Base-by-base conservation (phyloP, 2,888 invertebrate species). In the Zaprionus bogoriensis region DNA sequence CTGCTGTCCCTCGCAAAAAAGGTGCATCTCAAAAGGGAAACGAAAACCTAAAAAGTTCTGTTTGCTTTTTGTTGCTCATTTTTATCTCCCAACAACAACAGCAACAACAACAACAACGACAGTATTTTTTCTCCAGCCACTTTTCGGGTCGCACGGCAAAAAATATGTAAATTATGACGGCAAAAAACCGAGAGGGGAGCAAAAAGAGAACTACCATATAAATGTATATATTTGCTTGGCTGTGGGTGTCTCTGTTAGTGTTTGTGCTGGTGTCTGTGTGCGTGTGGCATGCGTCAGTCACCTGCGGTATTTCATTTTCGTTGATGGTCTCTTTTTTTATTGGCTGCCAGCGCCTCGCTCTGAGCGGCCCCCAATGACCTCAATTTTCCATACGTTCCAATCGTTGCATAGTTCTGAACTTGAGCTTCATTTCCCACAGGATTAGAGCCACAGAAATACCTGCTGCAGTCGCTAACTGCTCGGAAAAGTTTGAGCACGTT, bases 201-300 rank as follows among this genome's bases (percentile, higher is more conserved):
- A 22, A 47, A 44, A 59, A 48, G 17, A 45, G 19, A 36, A 51
- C 5, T 27, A 27, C 9, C 9, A 27, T 7, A 27, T 27, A 30
- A 61, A 30, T 42, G 27, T 51, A 46, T 44, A 48, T 51, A 27
- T 25, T 36, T 51, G 27, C 25, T 28, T 47, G 45, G 60, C 22
- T 58, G 17, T 50, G 32, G 50, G 39, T 39, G 63, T 52, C 50
- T 46, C 2, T 39, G 5, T 54, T 5, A 46, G 17, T 32, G 38
- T 60, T 38, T 58, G 36, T 57, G 48, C 59, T 42, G 47, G 25
- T 52, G 48, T 66, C 44, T 32, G 27, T 48, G 38, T 42, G 27
- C 65, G 60, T 64, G 77, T 72, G 80, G 79, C 79, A 79, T 86
- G 84, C 86, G 77, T 86, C 86, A 86, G 86, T 80, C 87, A 83